These are phyloP conservation scores for Drosophila burlai DNA, from an alignment of 1,140 invertebrate species.

Conservation along the genomic window DNA sequence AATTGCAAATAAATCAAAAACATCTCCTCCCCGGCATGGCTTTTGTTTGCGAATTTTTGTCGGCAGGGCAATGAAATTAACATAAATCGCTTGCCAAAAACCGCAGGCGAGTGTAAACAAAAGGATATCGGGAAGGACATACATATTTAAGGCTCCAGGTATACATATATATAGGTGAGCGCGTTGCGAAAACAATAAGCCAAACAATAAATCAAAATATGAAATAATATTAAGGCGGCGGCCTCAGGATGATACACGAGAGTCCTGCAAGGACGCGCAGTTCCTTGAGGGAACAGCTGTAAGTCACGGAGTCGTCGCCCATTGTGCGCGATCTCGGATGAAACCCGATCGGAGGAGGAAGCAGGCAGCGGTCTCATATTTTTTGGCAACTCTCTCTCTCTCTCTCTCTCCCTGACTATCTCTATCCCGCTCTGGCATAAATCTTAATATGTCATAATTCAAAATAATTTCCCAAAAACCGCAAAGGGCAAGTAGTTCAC, in stretches of 20 bases:
- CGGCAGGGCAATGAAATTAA: slow-evolving; percentile 29
- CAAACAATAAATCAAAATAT: slow-evolving; percentile 83
- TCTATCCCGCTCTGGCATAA: slow-evolving; percentile 42
- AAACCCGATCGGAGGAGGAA: slow-evolving; percentile 58
- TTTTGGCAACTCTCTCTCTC: slow-evolving; percentile 6
- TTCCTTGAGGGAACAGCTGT: slow-evolving; percentile 64
- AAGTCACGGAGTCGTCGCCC: slow-evolving; percentile 63
- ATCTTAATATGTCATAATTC: slow-evolving; percentile 83
- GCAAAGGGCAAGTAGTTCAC: slow-evolving; percentile 66
- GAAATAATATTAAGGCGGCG: slow-evolving; percentile 72
- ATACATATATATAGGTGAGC: neutral
- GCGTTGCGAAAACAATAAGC: slow-evolving; percentile 70
- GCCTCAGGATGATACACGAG: slow-evolving; percentile 45
- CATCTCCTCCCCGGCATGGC: neutral
- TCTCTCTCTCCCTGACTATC: neutral
- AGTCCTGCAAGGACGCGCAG: slow-evolving; percentile 12
- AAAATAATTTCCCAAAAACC: slow-evolving; percentile 67
- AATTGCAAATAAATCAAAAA: slow-evolving; percentile 10
- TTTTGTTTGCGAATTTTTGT: slow-evolving; percentile 23
- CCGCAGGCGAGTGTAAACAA: slow-evolving; percentile 30
- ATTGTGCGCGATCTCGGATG: slow-evolving; percentile 56
- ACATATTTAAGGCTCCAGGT: neutral
- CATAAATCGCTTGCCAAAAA: slow-evolving; percentile 42
- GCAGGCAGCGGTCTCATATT: neutral
- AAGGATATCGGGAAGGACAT: slow-evolving; percentile 19